A percentile compares a stretch with the other conserved stretches of the same genome.
Evolutionary conservation across 92 coral and sea anemone genomes (phyloP).

Genomic region (Paramuricea clavata): DNA sequence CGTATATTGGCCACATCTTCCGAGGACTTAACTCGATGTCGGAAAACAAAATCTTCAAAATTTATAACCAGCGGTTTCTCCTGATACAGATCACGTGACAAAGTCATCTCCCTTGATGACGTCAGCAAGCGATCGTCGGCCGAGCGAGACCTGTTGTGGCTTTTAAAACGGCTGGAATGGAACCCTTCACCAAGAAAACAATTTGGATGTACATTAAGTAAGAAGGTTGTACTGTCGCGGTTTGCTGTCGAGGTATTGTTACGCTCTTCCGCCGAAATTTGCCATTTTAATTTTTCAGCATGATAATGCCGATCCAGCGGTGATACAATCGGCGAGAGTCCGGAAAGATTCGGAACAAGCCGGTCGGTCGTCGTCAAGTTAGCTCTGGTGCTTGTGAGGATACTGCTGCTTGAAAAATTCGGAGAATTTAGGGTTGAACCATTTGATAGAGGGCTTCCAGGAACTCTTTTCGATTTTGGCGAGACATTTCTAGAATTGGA

Average conservation of each 20-base stretch:
- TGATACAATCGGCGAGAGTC: slow-evolving; percentile 48
- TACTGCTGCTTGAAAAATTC: background rate
- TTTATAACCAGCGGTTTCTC: slow-evolving; percentile 63
- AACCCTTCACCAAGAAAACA: too few species aligned
- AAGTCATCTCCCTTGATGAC: background rate
- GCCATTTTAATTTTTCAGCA: background rate
- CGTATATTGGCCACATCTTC: slow-evolving; percentile 88
- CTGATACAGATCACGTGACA: background rate
- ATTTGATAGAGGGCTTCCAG: background rate
- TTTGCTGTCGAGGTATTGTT: background rate
- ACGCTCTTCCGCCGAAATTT: background rate
- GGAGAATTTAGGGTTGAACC: background rate
- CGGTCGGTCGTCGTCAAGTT: background rate
- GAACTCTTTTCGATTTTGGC: background rate
- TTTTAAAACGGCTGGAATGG: background rate
- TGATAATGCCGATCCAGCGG: slow-evolving; percentile 31
- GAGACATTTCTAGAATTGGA: background rate
- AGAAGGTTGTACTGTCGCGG: background rate
- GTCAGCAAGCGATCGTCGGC: slow-evolving; percentile 8
- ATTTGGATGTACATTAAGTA: slow-evolving; percentile 22
- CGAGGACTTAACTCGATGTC: slow-evolving; percentile 91
- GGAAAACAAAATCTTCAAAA: slow-evolving; percentile 88
- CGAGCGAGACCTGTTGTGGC: background rate
- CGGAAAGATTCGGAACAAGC: slow-evolving; percentile 49
- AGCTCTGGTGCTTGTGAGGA: slow-evolving; percentile 23